Evolutionary conservation across 1,140 invertebrate genomes (phyloP).

Genomic region (Diabrotica undecimpunctata): DNA sequence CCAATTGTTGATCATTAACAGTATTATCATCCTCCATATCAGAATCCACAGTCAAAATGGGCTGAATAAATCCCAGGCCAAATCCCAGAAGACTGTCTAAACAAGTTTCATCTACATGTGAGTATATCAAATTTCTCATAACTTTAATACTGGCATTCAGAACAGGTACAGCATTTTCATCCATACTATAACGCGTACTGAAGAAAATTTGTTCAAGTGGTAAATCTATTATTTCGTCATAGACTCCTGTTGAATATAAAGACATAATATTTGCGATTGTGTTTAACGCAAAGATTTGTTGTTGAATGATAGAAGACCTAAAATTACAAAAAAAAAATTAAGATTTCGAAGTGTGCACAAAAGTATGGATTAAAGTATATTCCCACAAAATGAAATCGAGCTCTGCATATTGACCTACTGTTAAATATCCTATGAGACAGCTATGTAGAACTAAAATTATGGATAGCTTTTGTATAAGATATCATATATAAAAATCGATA

Average conservation of each 20-base stretch:
- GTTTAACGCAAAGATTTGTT: conserved; percentile 73
- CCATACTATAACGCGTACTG: conserved; percentile 76
- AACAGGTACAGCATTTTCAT: conserved; percentile 72
- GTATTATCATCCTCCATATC: conserved; percentile 61
- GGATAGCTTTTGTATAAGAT: too few species aligned
- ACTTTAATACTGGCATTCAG: conserved; percentile 70
- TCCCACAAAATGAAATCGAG: too few species aligned
- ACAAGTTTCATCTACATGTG: conserved; percentile 71
- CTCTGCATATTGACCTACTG: too few species aligned
- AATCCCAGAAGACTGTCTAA: conserved; percentile 68
- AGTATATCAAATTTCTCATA: conserved; percentile 69
- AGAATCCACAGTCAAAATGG: conserved; percentile 56
- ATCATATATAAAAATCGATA: too few species aligned
- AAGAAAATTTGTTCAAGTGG: conserved; percentile 71
- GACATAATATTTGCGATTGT: conserved; percentile 75
- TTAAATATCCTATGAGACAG: too few species aligned
- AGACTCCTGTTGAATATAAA: conserved; percentile 67
- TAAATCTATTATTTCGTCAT: conserved; percentile 63
- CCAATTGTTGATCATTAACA: conserved; percentile 79
- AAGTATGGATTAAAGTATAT: too few species aligned
- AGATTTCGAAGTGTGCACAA: too few species aligned
- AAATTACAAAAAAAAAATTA: conserved; percentile 27
- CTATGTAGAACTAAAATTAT: too few species aligned
- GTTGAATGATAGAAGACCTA: conserved; percentile 68
- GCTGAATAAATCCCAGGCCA: conserved; percentile 60